Base-by-base conservation (phyloP, 2,113 vertebrate genomes). In the Gobiocypris rarus region DNA sequence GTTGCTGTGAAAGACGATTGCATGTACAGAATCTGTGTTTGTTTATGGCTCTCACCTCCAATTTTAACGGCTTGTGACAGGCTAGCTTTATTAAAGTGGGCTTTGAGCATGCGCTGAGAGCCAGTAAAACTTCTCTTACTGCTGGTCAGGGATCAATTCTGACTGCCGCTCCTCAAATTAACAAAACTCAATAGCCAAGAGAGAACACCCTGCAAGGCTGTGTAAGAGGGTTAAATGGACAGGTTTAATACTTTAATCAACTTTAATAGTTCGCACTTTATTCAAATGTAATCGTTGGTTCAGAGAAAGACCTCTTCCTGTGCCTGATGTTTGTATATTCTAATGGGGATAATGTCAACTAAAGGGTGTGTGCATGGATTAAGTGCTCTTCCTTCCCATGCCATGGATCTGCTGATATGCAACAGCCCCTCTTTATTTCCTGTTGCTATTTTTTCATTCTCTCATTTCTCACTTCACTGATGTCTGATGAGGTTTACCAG, bases 31-130 rank as follows among this genome's bases (percentile, higher is more conserved):
- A 67, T 77, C 84, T 85, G 87, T 93, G 92, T 93, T 93, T 94
- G 94, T 94, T 94, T 94, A 94, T 93, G 92, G 92, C 91, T 91
- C 92, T 90, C 87, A 83, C 83, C 86, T 85, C 63, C 34, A 34
- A 87, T 86, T 91, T 92, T 93, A 94, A 93, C 87, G 83, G 91
- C 91, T 94, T 86, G 85, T 92, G 93, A 94, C 93, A 88, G 86
- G 86, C 89, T 88, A 89, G 91, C 92, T 94, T 94, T 94, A 95
- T 95, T 95, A 95, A 95, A 94, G 94, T 94, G 94, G 94, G 94
- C 93, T 94, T 94, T 94, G 91, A 93, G 89, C 91, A 86, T 90
- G 91, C 94, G 89, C 94, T 93, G 50, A 92, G 92, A 94, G 89
- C 91, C 92, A 93, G 91, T 94, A 95, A 94, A 94, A 93, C 91